Percentiles rank a stretch among this genome's conserved stretches.
Conservation (phyloP, 2,888 invertebrate genomes). For the Lasiommata megera region DNA sequence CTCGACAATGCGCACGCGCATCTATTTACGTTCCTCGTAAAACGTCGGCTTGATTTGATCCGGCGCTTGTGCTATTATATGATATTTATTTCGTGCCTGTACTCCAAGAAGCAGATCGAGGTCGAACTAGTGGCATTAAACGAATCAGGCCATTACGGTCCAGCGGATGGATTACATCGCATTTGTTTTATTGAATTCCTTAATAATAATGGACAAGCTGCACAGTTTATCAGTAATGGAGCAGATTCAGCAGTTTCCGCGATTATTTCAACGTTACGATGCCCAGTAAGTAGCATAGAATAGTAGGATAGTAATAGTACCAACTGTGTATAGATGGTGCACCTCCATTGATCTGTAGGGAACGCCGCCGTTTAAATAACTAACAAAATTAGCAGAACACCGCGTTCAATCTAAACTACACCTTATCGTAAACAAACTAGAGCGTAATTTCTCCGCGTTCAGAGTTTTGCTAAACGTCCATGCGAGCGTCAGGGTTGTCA, state of each 20-base stretch:
- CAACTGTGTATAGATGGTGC: no score
- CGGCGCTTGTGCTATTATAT: conserved; percentile 34
- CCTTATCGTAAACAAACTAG: no score
- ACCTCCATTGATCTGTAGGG: no score
- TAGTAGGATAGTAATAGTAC: no score
- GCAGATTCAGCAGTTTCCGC: neutral
- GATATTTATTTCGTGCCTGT: conserved; percentile 30
- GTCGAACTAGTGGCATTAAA: conserved; percentile 32
- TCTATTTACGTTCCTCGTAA: conserved; percentile 49
- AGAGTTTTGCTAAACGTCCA: no score
- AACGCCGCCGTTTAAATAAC: no score
- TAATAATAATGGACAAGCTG: neutral
- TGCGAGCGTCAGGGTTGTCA: no score
- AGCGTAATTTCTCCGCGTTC: no score
- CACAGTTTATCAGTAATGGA: neutral
- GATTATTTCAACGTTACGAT: neutral
- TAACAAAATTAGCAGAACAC: no score
- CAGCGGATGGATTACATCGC: conserved; percentile 20
- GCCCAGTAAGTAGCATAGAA: no score
- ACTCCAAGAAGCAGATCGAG: conserved; percentile 40
- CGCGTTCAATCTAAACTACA: no score
- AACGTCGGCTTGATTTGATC: conserved; percentile 43
- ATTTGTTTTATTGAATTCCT: conserved; percentile 16
- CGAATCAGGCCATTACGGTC: conserved; percentile 23
- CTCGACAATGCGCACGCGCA: conserved; percentile 38